These are phyloP conservation scores for Pseudomyrmex cubaensis DNA, from an alignment of 1,140 invertebrate species.

Conservation along the genomic window DNA sequence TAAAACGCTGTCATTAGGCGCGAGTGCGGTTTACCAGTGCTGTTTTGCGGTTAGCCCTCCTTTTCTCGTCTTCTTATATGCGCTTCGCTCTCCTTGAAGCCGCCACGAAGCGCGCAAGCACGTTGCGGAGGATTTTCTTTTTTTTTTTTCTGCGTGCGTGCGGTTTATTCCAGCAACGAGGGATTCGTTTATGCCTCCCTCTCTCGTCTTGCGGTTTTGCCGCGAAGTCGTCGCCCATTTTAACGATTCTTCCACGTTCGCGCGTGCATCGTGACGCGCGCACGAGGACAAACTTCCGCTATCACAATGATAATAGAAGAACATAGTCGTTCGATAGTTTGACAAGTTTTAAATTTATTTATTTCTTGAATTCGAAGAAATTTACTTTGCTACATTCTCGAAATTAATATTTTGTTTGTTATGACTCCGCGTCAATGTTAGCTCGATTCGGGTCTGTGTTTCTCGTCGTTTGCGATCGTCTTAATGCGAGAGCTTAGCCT, in stretches of 20 bases:
- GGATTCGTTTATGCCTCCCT: conserved; percentile 18
- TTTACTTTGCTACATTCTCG: conserved; percentile 37
- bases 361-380: background rate
- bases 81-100: conserved; percentile 58
- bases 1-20: conserved; percentile 80
- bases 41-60: conserved; percentile 74
- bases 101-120: conserved; percentile 30
- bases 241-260: conserved; percentile 46
- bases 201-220: conserved; percentile 25
- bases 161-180: conserved; percentile 54
- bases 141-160: conserved; percentile 49
- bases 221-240: conserved; percentile 31
- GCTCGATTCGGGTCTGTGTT: background rate
- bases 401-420: conserved; percentile 52
- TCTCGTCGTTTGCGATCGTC: conserved; percentile 21
- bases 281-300: background rate
- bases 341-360: too few relatives aligned
- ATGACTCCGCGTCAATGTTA: conserved; percentile 43
- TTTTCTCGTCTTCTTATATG: conserved; percentile 62
- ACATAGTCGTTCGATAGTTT: too few relatives aligned
- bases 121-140: background rate
- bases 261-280: background rate
- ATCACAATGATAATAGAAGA: background rate
- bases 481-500: conserved; percentile 45
- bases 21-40: conserved; percentile 72